Evolutionary conservation across 1,140 invertebrate species (phyloP).

Genomic region (Ptiloglossa arizonensis): DNA sequence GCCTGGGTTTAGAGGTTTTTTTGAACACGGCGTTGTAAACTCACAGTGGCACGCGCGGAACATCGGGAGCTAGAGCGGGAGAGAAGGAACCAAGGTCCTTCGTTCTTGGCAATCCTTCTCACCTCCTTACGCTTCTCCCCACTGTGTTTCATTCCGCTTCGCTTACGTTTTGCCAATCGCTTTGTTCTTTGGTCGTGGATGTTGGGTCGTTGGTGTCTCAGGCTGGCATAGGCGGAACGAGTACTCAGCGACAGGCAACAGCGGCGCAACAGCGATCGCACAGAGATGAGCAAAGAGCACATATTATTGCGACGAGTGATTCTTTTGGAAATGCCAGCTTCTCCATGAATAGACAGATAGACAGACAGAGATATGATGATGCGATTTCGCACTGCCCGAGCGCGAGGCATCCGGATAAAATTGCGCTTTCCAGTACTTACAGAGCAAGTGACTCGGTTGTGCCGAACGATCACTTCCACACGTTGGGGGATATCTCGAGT

Average conservation of each 20-base stretch:
- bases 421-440: not conserved
- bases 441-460: conserved; percentile 14
- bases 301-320: conserved; percentile 45
- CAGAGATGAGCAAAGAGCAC: conserved; percentile 55
- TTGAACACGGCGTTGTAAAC: not conserved
- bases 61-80: not conserved
- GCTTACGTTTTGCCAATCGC: not conserved
- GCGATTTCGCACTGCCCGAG: conserved; percentile 22
- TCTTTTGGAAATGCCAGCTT: conserved; percentile 42
- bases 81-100: conserved; percentile 2
- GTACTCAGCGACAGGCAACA: conserved; percentile 63
- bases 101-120: not conserved
- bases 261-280: conserved; percentile 58
- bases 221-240: conserved; percentile 52
- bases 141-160: not conserved
- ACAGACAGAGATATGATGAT: conserved; percentile 47
- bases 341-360: conserved; percentile 55
- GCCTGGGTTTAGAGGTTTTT: not conserved
- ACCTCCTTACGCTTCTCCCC: not conserved
- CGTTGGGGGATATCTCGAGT: not conserved
- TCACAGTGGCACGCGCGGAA: not conserved
- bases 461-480: conserved; percentile 33
- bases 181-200: not conserved
- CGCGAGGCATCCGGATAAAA: not conserved
- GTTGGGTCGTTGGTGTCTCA: conserved; percentile 37